phyloP scores from a whole-genome alignment of 2,113 vertebrate species.

The Spermophilus dauricus region DNA sequence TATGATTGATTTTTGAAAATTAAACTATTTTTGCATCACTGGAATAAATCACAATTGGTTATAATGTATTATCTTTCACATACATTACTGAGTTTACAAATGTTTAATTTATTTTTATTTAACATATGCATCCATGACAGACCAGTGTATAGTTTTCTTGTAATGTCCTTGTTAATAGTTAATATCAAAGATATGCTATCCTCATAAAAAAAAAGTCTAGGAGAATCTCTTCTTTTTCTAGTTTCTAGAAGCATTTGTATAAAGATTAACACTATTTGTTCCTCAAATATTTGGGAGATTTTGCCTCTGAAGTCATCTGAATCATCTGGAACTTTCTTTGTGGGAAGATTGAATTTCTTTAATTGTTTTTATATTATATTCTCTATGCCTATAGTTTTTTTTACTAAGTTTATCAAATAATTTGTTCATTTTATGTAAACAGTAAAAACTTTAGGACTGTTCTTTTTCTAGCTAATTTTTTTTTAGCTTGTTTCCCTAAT shows the following conservation, averaged over 20 bases:
- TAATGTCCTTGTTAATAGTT: background rate
- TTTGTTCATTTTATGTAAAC: background rate
- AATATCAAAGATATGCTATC: background rate
- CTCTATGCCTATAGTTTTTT: slow-evolving; percentile 15
- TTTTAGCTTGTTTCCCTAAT: background rate
- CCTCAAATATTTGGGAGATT: slow-evolving; percentile 22
- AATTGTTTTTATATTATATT: background rate
- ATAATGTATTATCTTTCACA: background rate
- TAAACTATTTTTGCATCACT: background rate
- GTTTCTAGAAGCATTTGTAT: slow-evolving; percentile 12
- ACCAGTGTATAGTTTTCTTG: background rate
- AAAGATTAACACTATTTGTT: background rate
- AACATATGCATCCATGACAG: background rate
- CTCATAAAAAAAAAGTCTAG: background rate
- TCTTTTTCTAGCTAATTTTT: background rate
- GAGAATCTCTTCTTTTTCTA: background rate
- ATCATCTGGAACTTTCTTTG: background rate
- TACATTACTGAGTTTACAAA: background rate
- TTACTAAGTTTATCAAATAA: slow-evolving; percentile 42
- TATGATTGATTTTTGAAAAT: background rate
- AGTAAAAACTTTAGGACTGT: background rate
- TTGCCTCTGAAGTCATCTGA: slow-evolving; percentile 9
- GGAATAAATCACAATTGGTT: background rate
- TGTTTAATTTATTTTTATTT: slow-evolving; percentile 15
- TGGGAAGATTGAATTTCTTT: background rate